Percentiles rank a stretch among this genome's conserved stretches.
Conservation (phyloP, 1,140 invertebrate genomes). For the Potamilus streckersoni region DNA sequence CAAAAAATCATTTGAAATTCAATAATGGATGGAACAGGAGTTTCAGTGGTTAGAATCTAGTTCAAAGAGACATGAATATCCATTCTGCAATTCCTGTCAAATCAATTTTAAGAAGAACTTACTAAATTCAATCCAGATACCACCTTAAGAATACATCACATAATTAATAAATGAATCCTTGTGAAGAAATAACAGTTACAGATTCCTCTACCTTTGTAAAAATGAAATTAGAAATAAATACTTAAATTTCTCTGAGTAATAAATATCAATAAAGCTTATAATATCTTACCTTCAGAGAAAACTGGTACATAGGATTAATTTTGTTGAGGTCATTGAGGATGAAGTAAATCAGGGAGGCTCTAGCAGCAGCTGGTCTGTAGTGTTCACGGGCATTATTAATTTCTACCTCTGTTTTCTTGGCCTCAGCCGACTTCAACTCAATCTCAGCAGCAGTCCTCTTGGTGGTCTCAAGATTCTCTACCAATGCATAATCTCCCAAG, state of each 20-base stretch:
- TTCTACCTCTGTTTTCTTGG: slow-evolving; percentile 86
- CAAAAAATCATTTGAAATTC: too few species aligned
- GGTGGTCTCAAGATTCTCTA: slow-evolving; percentile 94
- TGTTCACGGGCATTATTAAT: slow-evolving; percentile 92
- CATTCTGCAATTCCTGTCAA: too few species aligned
- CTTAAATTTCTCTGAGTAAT: background rate
- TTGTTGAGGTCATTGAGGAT: slow-evolving; percentile 94
- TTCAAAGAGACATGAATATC: too few species aligned
- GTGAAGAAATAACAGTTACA: too few species aligned
- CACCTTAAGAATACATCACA: too few species aligned
- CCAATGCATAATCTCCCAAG: slow-evolving; percentile 85
- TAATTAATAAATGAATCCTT: too few species aligned
- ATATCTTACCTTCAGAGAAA: slow-evolving; percentile 85
- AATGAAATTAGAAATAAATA: too few species aligned
- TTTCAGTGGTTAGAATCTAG: too few species aligned
- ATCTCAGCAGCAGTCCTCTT: slow-evolving; percentile 93
- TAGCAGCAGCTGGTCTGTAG: slow-evolving; percentile 88
- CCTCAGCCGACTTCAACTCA: slow-evolving; percentile 88
- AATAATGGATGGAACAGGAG: too few species aligned
- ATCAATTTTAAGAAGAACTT: too few species aligned
- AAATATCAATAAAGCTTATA: slow-evolving; percentile 16
- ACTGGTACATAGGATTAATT: slow-evolving; percentile 96
- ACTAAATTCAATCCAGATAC: too few species aligned
- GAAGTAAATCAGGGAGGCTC: slow-evolving; percentile 92
- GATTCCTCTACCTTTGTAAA: too few species aligned